Conservation (phyloP, 2,888 invertebrate genomes). For the Ptilodon capucinus region DNA sequence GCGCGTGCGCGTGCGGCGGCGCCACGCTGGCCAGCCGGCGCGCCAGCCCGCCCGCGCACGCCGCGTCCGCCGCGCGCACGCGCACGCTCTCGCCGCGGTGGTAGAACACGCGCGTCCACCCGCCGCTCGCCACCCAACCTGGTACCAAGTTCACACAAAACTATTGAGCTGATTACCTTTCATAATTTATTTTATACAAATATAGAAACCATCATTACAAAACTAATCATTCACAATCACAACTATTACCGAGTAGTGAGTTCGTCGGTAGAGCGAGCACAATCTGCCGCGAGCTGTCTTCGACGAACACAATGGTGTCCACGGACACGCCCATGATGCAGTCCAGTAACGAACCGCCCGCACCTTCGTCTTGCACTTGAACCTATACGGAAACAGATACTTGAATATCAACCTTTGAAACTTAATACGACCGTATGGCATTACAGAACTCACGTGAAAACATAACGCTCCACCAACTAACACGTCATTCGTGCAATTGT, state of each 20-base stretch:
- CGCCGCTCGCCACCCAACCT: conserved; percentile 81
- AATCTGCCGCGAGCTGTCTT: conserved; percentile 90
- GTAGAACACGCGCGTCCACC: conserved; percentile 91
- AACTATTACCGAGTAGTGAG: conserved; percentile 87
- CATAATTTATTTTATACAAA: too few relatives aligned
- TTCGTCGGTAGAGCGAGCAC: conserved; percentile 93
- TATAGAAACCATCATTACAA: too few relatives aligned
- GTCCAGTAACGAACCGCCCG: conserved; percentile 83
- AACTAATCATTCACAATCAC: too few relatives aligned
- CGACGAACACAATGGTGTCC: conserved; percentile 93
- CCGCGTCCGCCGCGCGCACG: conserved; percentile 89
- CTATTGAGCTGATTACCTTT: too few relatives aligned
- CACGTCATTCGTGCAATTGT: conserved; percentile 86
- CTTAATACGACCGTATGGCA: too few relatives aligned
- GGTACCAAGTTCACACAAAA: too few relatives aligned
- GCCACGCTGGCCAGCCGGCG: conserved; percentile 92
- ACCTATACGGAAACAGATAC: conserved; percentile 59
- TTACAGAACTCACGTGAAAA: conserved; percentile 87
- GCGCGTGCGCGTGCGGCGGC: conserved; percentile 86
- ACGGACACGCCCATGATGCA: conserved; percentile 93
- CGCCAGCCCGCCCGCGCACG: conserved; percentile 91
- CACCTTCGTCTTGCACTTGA: conserved; percentile 82
- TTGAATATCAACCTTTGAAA: neutral
- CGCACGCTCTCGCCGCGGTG: conserved; percentile 97
- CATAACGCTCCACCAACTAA: conserved; percentile 91